phyloP scores from a whole-genome alignment of 2,113 vertebrate genomes.

The Salvelinus fontinalis region DNA sequence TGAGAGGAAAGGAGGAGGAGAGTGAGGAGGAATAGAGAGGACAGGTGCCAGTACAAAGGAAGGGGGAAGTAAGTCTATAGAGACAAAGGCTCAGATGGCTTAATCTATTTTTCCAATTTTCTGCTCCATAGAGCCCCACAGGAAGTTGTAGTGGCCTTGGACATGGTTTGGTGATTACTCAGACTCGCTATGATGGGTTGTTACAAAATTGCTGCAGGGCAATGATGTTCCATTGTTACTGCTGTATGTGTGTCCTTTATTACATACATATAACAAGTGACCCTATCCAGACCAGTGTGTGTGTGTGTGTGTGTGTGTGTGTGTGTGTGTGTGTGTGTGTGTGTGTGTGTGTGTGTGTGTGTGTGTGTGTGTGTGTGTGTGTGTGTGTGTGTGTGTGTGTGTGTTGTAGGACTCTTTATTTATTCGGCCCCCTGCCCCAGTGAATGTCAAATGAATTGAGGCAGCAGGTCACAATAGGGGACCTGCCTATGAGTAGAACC shows the following conservation, averaged over 20 bases:
- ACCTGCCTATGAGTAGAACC: neutral
- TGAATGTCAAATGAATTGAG: neutral
- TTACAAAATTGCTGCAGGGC: neutral
- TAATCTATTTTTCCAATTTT: conserved; percentile 58
- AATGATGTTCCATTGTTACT: conserved; percentile 22
- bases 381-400: neutral
- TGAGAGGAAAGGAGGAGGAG: conserved; percentile 9
- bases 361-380: neutral
- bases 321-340: too few species aligned
- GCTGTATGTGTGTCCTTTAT: conserved; percentile 16
- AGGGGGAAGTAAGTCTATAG: conserved; percentile 15
- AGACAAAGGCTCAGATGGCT: conserved; percentile 25
- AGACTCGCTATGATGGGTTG: conserved; percentile 15
- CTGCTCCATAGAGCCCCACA: conserved; percentile 51
- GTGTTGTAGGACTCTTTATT: neutral
- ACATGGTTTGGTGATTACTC: conserved; percentile 49
- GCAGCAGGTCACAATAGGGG: neutral
- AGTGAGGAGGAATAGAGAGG: neutral
- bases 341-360: neutral
- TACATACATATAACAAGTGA: neutral
- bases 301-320: neutral
- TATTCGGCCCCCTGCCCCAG: neutral
- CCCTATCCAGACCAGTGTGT: conserved; percentile 3
- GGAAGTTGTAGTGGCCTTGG: conserved; percentile 20
- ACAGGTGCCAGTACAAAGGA: conserved; percentile 15